Evolutionary conservation across 2,113 vertebrate genomes (phyloP).

Genomic region (Thryonomys swinderianus): DNA sequence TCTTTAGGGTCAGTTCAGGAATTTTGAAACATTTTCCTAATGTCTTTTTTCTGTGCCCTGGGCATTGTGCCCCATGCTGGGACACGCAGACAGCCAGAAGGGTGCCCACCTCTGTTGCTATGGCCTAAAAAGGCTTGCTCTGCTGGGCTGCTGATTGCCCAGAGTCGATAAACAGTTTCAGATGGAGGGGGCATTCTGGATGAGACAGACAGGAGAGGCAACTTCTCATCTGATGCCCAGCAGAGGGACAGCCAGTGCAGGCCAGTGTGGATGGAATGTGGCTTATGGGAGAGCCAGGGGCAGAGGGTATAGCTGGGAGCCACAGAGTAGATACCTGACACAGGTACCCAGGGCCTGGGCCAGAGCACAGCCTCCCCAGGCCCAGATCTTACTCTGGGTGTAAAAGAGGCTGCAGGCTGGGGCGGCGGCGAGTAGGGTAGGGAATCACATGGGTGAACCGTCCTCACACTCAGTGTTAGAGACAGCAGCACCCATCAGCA

Average conservation of each 20-base stretch:
- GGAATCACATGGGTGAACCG: background rate
- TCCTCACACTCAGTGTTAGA: background rate
- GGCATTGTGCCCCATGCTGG: background rate
- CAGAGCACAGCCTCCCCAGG: background rate
- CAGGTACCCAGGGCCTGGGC: accelerated
- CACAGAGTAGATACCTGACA: background rate
- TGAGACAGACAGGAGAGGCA: background rate
- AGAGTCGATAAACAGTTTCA: background rate
- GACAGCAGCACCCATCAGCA: background rate
- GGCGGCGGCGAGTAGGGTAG: background rate
- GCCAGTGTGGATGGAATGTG: background rate
- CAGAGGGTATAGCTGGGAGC: background rate
- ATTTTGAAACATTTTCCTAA: background rate
- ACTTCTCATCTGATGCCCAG: too few species aligned
- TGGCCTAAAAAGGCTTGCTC: background rate
- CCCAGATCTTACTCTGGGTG: too few species aligned
- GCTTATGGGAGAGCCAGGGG: background rate
- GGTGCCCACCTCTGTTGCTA: background rate
- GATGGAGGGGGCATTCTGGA: background rate
- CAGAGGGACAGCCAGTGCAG: background rate
- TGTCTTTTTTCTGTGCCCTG: background rate
- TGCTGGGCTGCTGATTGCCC: background rate
- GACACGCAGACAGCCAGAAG: background rate
- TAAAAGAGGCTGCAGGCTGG: background rate
- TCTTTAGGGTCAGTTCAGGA: background rate